phyloP scores from a whole-genome alignment of 2,888 invertebrate genomes.

The Anarsia innoxiella region DNA sequence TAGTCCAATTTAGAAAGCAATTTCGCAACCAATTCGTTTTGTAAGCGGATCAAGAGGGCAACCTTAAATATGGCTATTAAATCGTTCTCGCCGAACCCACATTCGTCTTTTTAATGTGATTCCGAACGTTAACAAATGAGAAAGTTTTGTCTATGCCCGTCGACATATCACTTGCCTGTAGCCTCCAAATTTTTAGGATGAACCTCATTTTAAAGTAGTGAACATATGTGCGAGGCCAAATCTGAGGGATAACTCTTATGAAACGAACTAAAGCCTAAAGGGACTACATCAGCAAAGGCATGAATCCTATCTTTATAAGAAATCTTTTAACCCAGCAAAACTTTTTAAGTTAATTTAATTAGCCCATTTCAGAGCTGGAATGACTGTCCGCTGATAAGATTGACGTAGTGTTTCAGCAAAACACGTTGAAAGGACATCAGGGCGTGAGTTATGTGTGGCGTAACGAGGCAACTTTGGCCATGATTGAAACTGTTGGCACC shows the following conservation, averaged over 20 bases:
- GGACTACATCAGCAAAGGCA: not conserved
- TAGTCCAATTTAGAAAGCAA: conserved; percentile 74
- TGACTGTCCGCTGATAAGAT: conserved; percentile 33
- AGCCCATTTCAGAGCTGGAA: too few relatives aligned
- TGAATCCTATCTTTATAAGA: not conserved
- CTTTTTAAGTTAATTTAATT: not conserved
- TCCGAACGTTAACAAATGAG: conserved; percentile 2
- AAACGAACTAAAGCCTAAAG: not conserved
- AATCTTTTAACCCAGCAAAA: not conserved
- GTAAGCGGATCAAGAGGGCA: conserved; percentile 68
- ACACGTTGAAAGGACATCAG: conserved; percentile 37
- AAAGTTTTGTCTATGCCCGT: conserved; percentile 30
- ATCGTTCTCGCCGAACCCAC: conserved; percentile 35
- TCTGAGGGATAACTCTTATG: too few relatives aligned
- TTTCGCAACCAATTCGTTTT: conserved; percentile 72
- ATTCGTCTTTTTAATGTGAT: conserved; percentile 2
- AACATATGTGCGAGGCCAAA: too few relatives aligned
- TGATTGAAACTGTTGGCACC: conserved; percentile 55
- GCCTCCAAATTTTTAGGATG: conserved; percentile 1
- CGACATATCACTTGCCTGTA: conserved; percentile 31
- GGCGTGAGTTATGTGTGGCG: conserved; percentile 36
- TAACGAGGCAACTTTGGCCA: conserved; percentile 57
- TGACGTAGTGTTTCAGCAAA: conserved; percentile 35
- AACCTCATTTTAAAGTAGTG: not conserved
- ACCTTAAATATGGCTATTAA: conserved; percentile 67